Evolutionary conservation across 2,797 vertebrate species (phyloP).

Genomic region (Cirrhinus mrigala): DNA sequence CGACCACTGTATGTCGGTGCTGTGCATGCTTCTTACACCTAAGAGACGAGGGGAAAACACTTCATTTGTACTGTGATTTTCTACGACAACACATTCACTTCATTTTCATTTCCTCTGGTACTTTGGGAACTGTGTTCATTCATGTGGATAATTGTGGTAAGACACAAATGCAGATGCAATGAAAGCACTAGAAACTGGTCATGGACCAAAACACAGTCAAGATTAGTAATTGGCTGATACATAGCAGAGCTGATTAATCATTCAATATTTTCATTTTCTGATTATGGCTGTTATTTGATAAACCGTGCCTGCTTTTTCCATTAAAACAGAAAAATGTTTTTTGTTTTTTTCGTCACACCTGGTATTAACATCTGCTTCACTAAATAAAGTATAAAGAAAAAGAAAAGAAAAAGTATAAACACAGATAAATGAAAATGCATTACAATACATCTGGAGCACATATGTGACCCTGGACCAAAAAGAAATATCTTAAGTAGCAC

Average conservation of each 20-base stretch:
- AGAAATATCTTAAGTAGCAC: too few species aligned
- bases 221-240: neutral
- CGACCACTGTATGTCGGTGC: constrained; percentile 98
- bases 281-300: neutral
- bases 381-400: too few species aligned
- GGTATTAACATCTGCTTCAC: neutral
- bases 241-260: neutral
- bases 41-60: constrained; percentile 8
- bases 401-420: too few species aligned
- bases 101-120: neutral
- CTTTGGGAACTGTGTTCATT: neutral
- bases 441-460: neutral
- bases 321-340: neutral
- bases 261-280: neutral
- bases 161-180: neutral
- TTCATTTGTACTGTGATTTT: neutral
- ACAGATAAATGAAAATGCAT: neutral
- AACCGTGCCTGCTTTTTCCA: neutral
- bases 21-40: constrained; percentile 99
- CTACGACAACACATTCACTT: neutral
- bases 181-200: neutral
- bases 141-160: neutral
- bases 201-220: neutral
- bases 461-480: neutral
- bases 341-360: neutral